Base-by-base conservation (phyloP, 2,113 vertebrate genomes). In the Lates calcarifer region DNA sequence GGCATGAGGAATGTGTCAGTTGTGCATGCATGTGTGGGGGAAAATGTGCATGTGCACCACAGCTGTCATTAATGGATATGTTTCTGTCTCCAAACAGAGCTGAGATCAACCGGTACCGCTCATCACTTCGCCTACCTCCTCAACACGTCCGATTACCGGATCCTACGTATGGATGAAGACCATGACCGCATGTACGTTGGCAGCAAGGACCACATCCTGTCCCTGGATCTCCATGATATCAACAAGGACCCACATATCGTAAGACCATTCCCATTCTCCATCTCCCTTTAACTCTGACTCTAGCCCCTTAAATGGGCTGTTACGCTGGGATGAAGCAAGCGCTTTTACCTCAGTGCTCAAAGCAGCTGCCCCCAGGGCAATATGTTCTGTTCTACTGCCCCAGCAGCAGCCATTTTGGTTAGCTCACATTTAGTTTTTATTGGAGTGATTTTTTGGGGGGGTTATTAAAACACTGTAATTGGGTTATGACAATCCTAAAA, bases 111-210 rank as follows among this genome's bases (percentile, higher is more conserved):
- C 0, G 96, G 96, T 68, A 98, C 98, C 0, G 97, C 97, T 20
- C 98, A 98, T 91, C 96, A 99, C 94, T 98, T 99, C 84, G 97
- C 96, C 91, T 99, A 97, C 94, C 95, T 98, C 88, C 95, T 99
- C 83, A 99, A 99, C 94, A 97, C 97, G 0, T 96, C 97, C 0
- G 97, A 99, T 91, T 99, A 97, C 90, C 95, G 97, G 33, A 99
- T 99, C 94, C 93, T 99, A 82, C 95, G 99, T 55, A 98, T 99
- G 95, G 98, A 99, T 9, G 98, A 99, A 87, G 98, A 99, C 94
- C 97, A 99, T 0, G 98, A 99, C 91, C 97, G 98, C 72, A 98
- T 99, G 98, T 99, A 99, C 0, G 96, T 99, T 87, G 98, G 98
- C 87, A 98, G 97, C 96, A 99, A 98, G 93, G 98, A 99, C 93